Base-by-base conservation (phyloP, 2,797 vertebrate species). In the Aulostomus chinensis region DNA sequence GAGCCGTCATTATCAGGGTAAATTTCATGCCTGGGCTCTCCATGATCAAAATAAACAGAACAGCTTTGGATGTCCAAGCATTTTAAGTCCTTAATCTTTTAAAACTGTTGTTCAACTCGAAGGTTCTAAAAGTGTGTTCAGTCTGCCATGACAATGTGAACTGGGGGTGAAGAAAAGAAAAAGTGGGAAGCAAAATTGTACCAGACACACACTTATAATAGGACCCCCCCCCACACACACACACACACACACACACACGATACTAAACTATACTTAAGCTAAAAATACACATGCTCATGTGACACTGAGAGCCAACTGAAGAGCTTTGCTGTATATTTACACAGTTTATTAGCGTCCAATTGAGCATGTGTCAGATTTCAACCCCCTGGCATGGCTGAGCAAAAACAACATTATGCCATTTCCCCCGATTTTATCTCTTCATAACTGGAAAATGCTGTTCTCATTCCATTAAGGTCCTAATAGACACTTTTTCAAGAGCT, bases 291-390 rank as follows among this genome's bases (percentile, higher is more conserved):
- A 62, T 26, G 41, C 52, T 73, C 51, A 49, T 45, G 58, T 57
- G 70, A 76, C 72, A 63, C 63, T 79, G 75, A 81, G 70, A 79
- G 76, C 70, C 75, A 76, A 69, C 68, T 76, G 81, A 78, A 60
- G 48, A 56, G 69, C 80, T 53, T 50, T 39, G 47, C 80, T 78
- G 73, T 85, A 76, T 83, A 80, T 87, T 81, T 82, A 80, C 67
- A 54, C 76, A 81, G 77, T 83, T 87, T 88, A 89, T 88, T 89
- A 88, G 80, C 66, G 73, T 83, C 88, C 81, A 88, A 84, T 88
- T 85, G 87, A 88, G 86, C 86, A 74, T 86, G 75, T 86, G 82
- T 88, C 76, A 83, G 76, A 83, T 64, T 49, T 31, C 58, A n/a
- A 68, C 81, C 18, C 47, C 20, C 12, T 13, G 48, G 76, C 68